Conservation (phyloP, 2,113 vertebrate genomes). For the Syrmaticus mikado region DNA sequence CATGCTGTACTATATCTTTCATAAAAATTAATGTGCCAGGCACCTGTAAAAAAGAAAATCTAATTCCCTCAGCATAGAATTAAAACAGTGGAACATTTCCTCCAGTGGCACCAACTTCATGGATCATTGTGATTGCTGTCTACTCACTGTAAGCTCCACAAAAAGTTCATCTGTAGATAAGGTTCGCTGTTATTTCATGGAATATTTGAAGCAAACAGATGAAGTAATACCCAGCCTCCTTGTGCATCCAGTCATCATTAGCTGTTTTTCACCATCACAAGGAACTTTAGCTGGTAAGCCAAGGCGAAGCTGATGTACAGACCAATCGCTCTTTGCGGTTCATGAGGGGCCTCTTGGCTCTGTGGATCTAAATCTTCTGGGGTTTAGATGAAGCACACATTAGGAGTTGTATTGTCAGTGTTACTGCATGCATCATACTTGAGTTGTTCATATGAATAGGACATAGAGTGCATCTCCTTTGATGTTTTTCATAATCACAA, state of each 20-base stretch:
- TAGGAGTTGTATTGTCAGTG: neutral
- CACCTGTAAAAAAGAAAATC: neutral
- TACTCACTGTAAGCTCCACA: neutral
- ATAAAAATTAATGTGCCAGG: neutral
- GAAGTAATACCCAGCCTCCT: neutral
- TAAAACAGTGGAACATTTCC: neutral
- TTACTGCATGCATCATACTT: neutral
- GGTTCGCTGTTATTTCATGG: neutral
- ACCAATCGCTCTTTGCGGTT: neutral
- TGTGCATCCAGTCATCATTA: neutral
- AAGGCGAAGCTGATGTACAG: neutral
- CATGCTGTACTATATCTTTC: neutral
- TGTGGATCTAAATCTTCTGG: neutral
- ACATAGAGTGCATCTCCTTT: neutral
- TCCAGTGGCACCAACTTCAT: neutral
- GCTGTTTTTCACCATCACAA: neutral
- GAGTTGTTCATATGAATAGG: neutral
- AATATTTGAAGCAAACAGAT: neutral
- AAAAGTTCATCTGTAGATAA: neutral
- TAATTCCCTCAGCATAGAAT: neutral
- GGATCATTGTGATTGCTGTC: neutral
- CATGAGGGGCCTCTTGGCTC: accelerated
- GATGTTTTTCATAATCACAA: neutral
- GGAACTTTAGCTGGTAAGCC: neutral
- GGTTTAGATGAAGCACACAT: neutral